Evolutionary conservation across 2,888 invertebrate species (phyloP), one percentile per base, ranked within the genome.

Genomic region (Agonopterix alstromeriana): DNA sequence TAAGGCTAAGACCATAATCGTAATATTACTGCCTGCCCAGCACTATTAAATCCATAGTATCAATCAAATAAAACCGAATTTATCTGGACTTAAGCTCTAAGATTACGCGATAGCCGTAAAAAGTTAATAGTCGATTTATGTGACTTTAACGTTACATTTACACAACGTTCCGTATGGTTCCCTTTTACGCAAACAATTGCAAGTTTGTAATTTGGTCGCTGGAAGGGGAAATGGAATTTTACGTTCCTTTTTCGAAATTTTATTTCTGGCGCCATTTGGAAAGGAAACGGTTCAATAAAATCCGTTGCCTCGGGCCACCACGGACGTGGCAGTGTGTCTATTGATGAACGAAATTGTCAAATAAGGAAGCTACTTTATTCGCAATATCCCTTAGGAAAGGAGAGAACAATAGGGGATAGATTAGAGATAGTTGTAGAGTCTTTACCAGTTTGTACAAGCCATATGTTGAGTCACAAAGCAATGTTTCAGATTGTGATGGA

Each of bases 261-360:
- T 69, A 67, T 71, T 67, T 60, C 10, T n/a, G 65, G 57, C 57
- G 54, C 64, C 61, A 63, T 67, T 64, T 9, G 61, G 69, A 70
- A 66, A 65, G 65, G 60, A 56, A 54, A 58, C 42, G 57, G 60
- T 51, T 63, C 63, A 65, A 67, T 72, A 71, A 72, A 70, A 65
- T 58, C 57, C 55, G 56, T 52, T 63, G 61, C 58, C 56, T 48
- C 47, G 60, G 63, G 38, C 38, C 27, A 27, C 27, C 5, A 27
- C 27, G 5, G 27, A 27, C 27, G 27, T 57, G 38, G 42, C n/a
- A 10, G 27, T 27, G 27, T 27, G 27, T 27, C 27, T 27, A 27
- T 27, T 27, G 27, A 27, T 27, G 27, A 40, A 10, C 10, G n/a
- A n/a, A 10, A 40, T 40, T 40, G 10, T 40, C n/a, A 40, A n/a